These are phyloP conservation scores for Drosophila subquinaria DNA, from an alignment of 2,888 invertebrate species.

Conservation along the genomic window DNA sequence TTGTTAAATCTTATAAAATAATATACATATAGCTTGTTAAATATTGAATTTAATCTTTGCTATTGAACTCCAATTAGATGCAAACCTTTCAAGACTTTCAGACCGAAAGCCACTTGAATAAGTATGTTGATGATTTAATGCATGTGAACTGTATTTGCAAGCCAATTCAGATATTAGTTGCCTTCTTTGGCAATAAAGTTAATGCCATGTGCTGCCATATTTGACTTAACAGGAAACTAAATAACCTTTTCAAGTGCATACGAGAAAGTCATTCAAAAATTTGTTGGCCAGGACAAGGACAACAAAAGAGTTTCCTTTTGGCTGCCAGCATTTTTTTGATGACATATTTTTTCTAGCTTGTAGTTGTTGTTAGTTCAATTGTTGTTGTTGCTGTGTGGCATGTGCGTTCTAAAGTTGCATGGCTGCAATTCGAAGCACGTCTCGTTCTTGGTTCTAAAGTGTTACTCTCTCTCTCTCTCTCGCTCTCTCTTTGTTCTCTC, in stretches of 20 bases:
- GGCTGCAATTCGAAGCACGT: constrained; percentile 5
- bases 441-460: not conserved
- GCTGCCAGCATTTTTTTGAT: constrained; percentile 45
- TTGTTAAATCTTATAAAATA: no score
- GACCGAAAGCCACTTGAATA: not conserved
- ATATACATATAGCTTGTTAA: not conserved
- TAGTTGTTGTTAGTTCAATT: not conserved
- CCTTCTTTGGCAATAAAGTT: constrained; percentile 16
- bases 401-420: constrained; percentile 49
- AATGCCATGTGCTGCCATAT: constrained; percentile 42
- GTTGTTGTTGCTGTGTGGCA: constrained; percentile 14
- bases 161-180: constrained; percentile 18
- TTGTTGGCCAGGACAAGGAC: constrained; percentile 45
- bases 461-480: not conserved
- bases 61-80: not conserved
- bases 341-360: constrained; percentile 25
- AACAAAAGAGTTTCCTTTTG: constrained; percentile 52
- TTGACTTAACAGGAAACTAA: constrained; percentile 42
- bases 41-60: not conserved
- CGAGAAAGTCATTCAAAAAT: constrained; percentile 27
- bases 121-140: not conserved
- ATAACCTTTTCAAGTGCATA: constrained; percentile 4
- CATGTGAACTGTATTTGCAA: not conserved
- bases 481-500: not conserved
- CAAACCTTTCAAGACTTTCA: not conserved